A percentile compares a stretch with the other conserved stretches of the same genome.
These are phyloP conservation scores for Acanthosepion lycidas DNA, from an alignment of 2,888 invertebrate genomes.

Conservation along the genomic window DNA sequence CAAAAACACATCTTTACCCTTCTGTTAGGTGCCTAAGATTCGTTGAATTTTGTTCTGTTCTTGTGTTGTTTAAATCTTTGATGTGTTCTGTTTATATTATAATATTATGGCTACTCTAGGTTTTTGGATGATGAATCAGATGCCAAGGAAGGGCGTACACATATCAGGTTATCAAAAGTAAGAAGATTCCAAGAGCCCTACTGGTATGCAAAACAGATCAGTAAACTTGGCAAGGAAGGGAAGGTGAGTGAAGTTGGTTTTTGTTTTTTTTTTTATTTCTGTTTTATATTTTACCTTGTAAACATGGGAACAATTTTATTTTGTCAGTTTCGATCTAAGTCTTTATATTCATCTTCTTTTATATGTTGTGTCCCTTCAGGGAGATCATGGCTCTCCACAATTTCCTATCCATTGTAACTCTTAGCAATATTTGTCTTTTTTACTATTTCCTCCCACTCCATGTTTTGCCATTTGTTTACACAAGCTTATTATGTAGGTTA, in stretches of 20 bases:
- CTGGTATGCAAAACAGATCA: constrained; percentile 67
- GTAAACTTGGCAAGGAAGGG: constrained; percentile 59
- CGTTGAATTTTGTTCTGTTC: not conserved
- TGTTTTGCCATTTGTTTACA: no score
- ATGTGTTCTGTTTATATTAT: not conserved
- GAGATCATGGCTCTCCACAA: no score
- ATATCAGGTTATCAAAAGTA: constrained; percentile 56
- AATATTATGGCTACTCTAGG: not conserved
- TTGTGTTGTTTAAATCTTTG: not conserved
- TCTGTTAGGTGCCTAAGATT: no score
- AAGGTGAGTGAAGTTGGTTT: constrained; percentile 53
- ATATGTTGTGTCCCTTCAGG: no score
- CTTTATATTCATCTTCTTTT: no score
- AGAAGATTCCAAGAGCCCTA: constrained; percentile 57
- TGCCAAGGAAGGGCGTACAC: constrained; percentile 51
- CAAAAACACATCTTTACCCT: no score
- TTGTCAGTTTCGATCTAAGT: no score
- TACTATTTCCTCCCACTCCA: no score
- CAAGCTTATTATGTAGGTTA: no score
- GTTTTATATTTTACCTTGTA: not conserved
- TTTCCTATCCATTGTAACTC: no score
- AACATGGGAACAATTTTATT: not conserved
- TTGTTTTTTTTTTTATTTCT: not conserved
- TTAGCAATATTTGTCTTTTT: no score
- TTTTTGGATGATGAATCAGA: constrained; percentile 47